Evolutionary conservation across 2,797 vertebrate species (phyloP).

Genomic region (Sciaenops ocellatus): DNA sequence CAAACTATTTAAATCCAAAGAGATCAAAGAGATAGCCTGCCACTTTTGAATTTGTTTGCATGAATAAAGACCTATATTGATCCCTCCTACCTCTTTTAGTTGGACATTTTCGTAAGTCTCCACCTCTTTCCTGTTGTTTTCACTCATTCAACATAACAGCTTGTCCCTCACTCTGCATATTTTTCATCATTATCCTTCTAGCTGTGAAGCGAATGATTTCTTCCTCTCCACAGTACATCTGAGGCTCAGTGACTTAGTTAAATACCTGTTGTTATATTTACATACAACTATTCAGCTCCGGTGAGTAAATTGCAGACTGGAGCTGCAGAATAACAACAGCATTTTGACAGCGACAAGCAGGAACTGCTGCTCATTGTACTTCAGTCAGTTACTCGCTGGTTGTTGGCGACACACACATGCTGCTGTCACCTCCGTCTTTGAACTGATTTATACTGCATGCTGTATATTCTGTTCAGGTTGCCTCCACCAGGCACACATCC

Average conservation of each 20-base stretch:
- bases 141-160: background rate
- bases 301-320: constrained; percentile 20
- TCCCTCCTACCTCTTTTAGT: background rate
- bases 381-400: constrained; percentile 23
- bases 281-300: constrained; percentile 26
- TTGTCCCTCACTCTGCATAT: background rate
- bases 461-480: constrained; percentile 55
- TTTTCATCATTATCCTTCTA: background rate
- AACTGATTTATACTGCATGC: constrained; percentile 50
- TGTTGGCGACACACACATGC: constrained; percentile 33
- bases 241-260: constrained; percentile 38
- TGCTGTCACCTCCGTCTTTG: constrained; percentile 34
- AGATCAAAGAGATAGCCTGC: background rate
- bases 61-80: background rate
- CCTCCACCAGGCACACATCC: constrained; percentile 42
- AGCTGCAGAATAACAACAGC: constrained; percentile 15
- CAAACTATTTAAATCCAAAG: background rate
- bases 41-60: background rate
- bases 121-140: constrained; percentile 5
- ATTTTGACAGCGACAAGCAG: constrained; percentile 21
- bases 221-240: background rate
- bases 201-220: constrained; percentile 8
- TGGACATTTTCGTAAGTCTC: background rate
- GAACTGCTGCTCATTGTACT: constrained; percentile 34
- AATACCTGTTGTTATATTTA: constrained; percentile 46